Base-by-base conservation (phyloP, 2,113 vertebrate genomes). In the Cyanocitta stelleri region DNA sequence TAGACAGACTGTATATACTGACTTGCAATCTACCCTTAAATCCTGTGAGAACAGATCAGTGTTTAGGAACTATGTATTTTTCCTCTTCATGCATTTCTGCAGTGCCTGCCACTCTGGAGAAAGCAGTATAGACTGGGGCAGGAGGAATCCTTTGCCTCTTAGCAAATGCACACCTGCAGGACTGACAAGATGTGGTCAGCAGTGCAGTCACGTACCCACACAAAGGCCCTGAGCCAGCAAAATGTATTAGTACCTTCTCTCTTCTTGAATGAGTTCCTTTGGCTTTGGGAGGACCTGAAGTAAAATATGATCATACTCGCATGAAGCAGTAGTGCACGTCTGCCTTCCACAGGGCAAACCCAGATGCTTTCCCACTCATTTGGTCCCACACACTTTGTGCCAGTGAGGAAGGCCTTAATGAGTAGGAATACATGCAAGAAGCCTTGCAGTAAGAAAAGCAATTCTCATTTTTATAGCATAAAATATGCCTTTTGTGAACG, bases 131-230 rank as follows among this genome's bases (percentile, higher is more conserved):
- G 27, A 15, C 17, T n/a, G 19, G 15, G 10, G 37, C 24, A 51
- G 48, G 11, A 51, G 19, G 27, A 58, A 41, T 33, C 16, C 35
- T 73, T 54, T 58, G 15, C 10, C 16, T 43, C 24, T 26, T 24
- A 26, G 9, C 5, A 87, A 75, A 72, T 23, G 30, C 13, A n/a
- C 6, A 17, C 11, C 14, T 37, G 16, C 33, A 55, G 26, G 59
- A 37, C 20, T n/a, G 27, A 33, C 19, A 49, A 21, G 22, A 13
- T n/a, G 10, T 16, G 6, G 33, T 26, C 21, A 58, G 17, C 27
- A 89, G 12, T 0, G 1, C n/a, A 55, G 61, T 5, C 19, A 66
- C 1, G 0, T 6, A 29, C 5, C 12, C 16, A 18, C 16, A 27
- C 1, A 18, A 63, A 81, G 10, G 5, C 27, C 11, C 20, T 5